A percentile compares a stretch with the other conserved stretches of the same genome.
Conservation (phyloP, 2,888 invertebrate species). For the Meiosimyza platycephala region DNA sequence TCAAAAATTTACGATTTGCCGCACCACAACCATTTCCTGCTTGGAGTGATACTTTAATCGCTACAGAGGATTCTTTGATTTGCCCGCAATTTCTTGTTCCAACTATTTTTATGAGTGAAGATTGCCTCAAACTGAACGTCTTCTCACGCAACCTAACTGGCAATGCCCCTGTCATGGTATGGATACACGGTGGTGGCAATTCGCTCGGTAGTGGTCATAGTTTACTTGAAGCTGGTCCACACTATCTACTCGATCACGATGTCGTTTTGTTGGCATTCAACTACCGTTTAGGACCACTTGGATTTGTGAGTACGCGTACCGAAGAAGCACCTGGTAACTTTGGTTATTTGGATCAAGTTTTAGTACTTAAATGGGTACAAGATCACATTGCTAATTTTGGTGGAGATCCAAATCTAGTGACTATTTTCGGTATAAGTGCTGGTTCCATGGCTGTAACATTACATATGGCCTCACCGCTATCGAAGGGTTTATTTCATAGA, state of each 20-base stretch:
- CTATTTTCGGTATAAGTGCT: constrained; percentile 72
- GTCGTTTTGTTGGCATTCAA: constrained; percentile 61
- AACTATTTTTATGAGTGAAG: constrained; percentile 68
- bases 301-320: constrained; percentile 73
- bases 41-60: constrained; percentile 64
- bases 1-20: constrained; percentile 66
- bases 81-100: constrained; percentile 55
- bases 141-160: constrained; percentile 64
- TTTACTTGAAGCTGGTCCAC: constrained; percentile 54
- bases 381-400: constrained; percentile 74
- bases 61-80: constrained; percentile 64
- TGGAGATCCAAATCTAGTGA: constrained; percentile 74
- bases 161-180: constrained; percentile 55
- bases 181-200: constrained; percentile 61
- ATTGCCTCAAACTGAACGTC: constrained; percentile 75
- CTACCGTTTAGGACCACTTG: constrained; percentile 64
- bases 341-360: constrained; percentile 76
- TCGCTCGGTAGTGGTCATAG: constrained; percentile 56
- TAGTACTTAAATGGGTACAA: constrained; percentile 74
- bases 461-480: constrained; percentile 73
- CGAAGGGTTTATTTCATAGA: constrained; percentile 75
- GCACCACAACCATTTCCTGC: constrained; percentile 53
- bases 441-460: constrained; percentile 68
- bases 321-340: constrained; percentile 74
- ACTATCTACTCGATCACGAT: constrained; percentile 59